Percentiles rank a stretch among this genome's conserved stretches.
Evolutionary conservation across 2,888 invertebrate species (phyloP).

Genomic region (Lithophane semibrunnea): DNA sequence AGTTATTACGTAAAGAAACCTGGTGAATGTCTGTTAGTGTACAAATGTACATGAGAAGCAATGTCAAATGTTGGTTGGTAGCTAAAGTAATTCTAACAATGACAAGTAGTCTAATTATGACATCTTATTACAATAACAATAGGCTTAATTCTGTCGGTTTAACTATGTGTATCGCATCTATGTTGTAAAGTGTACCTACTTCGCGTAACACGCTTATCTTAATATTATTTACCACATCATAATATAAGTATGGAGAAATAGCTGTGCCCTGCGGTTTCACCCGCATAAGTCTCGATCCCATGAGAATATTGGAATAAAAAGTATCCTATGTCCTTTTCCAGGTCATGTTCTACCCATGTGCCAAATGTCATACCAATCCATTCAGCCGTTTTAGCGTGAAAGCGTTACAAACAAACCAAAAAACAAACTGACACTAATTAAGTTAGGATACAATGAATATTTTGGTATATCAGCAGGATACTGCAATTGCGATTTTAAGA

Average conservation of each 20-base stretch:
- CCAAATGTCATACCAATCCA: too few relatives aligned
- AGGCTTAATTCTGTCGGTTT: not conserved
- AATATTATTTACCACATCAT: not conserved
- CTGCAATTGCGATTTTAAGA: not conserved
- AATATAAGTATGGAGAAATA: not conserved
- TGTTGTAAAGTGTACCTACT: conserved; percentile 11
- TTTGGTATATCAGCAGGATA: not conserved
- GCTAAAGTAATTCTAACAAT: not conserved
- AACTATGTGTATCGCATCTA: conserved; percentile 4
- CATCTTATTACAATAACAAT: conserved; percentile 17
- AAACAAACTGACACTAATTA: too few relatives aligned
- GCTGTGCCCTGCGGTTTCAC: too few relatives aligned
- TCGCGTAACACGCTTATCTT: conserved; percentile 2
- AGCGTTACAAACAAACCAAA: too few relatives aligned
- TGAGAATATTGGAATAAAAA: too few relatives aligned
- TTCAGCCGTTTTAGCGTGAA: too few relatives aligned
- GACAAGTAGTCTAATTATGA: conserved; percentile 10
- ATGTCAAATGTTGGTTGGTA: not conserved
- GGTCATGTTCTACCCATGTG: too few relatives aligned
- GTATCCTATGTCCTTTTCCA: too few relatives aligned
- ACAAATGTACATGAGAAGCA: not conserved
- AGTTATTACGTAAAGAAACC: conserved; percentile 26
- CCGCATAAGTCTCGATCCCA: too few relatives aligned
- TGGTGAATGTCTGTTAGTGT: not conserved
- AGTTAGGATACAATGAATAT: not conserved